These are phyloP conservation scores for Steatocranus sp. DNA, from an alignment of 2,797 vertebrate genomes.

Conservation along the genomic window DNA sequence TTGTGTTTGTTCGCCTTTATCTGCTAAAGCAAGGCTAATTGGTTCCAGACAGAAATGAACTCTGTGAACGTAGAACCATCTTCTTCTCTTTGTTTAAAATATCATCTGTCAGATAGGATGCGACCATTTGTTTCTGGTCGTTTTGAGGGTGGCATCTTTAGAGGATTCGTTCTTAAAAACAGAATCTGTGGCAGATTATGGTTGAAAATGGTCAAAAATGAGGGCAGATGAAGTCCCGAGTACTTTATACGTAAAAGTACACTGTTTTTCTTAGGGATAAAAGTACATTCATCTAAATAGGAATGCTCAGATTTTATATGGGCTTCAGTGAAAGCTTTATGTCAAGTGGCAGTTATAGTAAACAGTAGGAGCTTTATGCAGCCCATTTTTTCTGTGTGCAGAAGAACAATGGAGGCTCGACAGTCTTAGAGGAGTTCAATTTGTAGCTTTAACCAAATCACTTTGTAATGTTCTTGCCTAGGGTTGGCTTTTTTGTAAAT, in stretches of 20 bases:
- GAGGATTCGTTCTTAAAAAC: background rate
- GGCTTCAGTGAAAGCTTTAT: background rate
- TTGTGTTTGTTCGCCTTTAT: constrained; percentile 46
- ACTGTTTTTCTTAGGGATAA: background rate
- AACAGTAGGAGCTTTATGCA: background rate
- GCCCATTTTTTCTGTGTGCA: background rate
- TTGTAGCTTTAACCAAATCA: background rate
- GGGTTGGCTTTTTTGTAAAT: background rate
- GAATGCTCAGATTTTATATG: background rate
- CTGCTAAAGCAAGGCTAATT: constrained; percentile 45
- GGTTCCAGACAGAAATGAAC: constrained; percentile 45
- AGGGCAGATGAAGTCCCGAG: background rate
- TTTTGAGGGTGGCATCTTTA: background rate
- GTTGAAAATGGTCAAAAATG: background rate
- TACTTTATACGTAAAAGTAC: background rate
- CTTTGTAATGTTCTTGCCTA: background rate
- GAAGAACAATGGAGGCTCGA: background rate
- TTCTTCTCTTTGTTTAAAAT: background rate
- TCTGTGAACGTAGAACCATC: background rate
- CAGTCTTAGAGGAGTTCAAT: background rate
- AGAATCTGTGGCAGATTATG: background rate
- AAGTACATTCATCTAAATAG: background rate
- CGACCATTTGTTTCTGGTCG: background rate
- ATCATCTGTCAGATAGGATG: constrained; percentile 3
- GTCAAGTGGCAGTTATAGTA: background rate